Conservation (phyloP, 2,888 invertebrate genomes). For the Lasioglossum zephyrum region DNA sequence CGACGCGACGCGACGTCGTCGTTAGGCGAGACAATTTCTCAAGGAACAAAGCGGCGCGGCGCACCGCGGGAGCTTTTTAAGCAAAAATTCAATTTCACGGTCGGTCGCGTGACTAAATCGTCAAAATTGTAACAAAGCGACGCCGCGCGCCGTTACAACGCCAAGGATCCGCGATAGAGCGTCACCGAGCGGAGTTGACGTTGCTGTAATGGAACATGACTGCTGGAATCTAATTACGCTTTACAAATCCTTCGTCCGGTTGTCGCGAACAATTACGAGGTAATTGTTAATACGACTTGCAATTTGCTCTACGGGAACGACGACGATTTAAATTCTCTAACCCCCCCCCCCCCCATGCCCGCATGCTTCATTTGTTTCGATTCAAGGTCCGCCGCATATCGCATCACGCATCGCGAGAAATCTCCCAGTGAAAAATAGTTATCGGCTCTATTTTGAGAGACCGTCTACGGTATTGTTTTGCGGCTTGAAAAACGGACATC, state of each 20-base stretch:
- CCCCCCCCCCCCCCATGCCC: constrained; percentile 33
- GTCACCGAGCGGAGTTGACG: constrained; percentile 39
- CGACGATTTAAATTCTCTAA: constrained; percentile 37
- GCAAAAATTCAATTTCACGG: constrained; percentile 42
- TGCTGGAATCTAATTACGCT: constrained; percentile 64
- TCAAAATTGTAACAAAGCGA: constrained; percentile 55
- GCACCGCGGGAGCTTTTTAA: constrained; percentile 20
- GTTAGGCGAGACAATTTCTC: constrained; percentile 13
- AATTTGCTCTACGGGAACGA: constrained; percentile 49
- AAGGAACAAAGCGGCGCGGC: neutral
- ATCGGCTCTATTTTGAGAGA: constrained; percentile 23
- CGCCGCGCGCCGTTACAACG: constrained; percentile 20
- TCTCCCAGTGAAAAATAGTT: neutral
- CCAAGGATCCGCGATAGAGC: constrained; percentile 24
- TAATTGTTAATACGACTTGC: constrained; percentile 67
- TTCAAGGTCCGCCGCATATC: constrained; percentile 1
- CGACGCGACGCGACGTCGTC: neutral
- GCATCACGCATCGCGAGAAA: neutral
- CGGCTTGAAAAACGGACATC: neutral
- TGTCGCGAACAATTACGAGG: constrained; percentile 61
- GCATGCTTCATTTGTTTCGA: constrained; percentile 45
- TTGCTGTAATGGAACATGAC: constrained; percentile 48
- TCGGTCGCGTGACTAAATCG: constrained; percentile 37
- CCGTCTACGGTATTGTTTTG: neutral
- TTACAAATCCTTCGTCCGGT: constrained; percentile 54